These are phyloP conservation scores for Anas bahamensis DNA, from an alignment of 2,797 vertebrate genomes.

Conservation along the genomic window DNA sequence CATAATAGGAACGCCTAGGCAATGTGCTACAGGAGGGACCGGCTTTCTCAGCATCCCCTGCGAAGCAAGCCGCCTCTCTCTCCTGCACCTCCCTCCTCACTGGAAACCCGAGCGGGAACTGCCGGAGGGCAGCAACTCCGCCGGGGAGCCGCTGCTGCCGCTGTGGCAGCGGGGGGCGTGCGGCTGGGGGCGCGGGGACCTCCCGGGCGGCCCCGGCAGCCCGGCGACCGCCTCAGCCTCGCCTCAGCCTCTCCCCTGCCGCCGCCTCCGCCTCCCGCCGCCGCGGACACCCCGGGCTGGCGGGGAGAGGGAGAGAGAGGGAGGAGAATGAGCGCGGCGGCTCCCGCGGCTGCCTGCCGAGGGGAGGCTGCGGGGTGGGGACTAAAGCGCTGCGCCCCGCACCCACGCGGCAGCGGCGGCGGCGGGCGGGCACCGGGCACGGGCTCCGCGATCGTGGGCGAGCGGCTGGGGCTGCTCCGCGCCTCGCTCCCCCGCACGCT, in stretches of 20 bases:
- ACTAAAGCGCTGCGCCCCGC: slow-evolving; percentile 61
- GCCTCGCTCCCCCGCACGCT: too few species aligned
- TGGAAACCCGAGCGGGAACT: background rate
- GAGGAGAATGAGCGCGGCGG: slow-evolving; percentile 62
- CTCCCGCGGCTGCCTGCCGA: slow-evolving; percentile 43
- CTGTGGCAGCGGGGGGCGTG: slow-evolving; percentile 22
- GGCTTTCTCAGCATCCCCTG: slow-evolving; percentile 74
- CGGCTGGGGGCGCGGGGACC: background rate
- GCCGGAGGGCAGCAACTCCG: slow-evolving; percentile 42
- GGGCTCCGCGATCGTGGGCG: too few species aligned
- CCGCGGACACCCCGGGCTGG: slow-evolving; percentile 53
- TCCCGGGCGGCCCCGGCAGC: slow-evolving; percentile 5
- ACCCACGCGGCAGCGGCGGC: slow-evolving; percentile 21
- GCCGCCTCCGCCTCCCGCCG: slow-evolving; percentile 29
- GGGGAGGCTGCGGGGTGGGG: slow-evolving; percentile 60
- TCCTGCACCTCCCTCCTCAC: slow-evolving; percentile 65
- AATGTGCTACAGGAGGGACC: slow-evolving; percentile 51
- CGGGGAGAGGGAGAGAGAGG: slow-evolving; percentile 65
- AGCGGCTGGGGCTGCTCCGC: too few species aligned
- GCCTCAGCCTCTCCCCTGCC: slow-evolving; percentile 22
- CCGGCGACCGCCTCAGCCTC: background rate
- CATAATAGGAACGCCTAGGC: slow-evolving; percentile 68
- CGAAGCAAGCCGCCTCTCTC: background rate
- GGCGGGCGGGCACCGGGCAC: too few species aligned
- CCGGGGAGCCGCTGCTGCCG: slow-evolving; percentile 24